These are phyloP conservation scores for Brachionus asplanchnoidis DNA, from an alignment of 1,140 invertebrate genomes.

Conservation along the genomic window DNA sequence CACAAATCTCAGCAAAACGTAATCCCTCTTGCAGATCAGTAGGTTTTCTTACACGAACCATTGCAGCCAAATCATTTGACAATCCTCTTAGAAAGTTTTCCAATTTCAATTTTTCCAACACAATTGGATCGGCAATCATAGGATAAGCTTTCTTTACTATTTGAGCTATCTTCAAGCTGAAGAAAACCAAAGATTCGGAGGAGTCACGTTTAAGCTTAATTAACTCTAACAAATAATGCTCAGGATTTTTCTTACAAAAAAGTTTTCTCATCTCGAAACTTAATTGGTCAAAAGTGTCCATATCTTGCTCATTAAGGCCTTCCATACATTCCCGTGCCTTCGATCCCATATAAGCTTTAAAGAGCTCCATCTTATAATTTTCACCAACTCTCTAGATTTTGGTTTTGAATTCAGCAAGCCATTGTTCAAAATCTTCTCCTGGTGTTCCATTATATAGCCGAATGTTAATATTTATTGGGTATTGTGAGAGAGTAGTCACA, in stretches of 20 bases:
- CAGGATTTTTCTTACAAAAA: not conserved
- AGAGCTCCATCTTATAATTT: not conserved
- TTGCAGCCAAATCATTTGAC: too few species aligned
- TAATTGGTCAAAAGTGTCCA: not conserved
- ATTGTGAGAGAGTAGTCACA: too few species aligned
- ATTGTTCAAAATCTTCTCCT: not conserved
- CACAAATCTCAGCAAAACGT: not conserved
- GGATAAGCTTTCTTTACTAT: constrained; percentile 1
- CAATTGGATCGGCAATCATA: not conserved
- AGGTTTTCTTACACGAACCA: not conserved
- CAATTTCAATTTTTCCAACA: not conserved
- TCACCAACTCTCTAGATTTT: not conserved
- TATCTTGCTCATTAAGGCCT: not conserved
- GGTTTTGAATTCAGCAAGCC: not conserved
- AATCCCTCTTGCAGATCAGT: not conserved
- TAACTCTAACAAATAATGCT: not conserved
- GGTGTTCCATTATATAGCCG: not conserved
- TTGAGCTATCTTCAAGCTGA: not conserved
- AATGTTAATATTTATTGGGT: not conserved
- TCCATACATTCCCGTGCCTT: not conserved
- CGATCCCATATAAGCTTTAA: not conserved
- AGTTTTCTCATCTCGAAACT: not conserved
- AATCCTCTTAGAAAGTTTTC: not conserved
- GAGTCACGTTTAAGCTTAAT: not conserved
- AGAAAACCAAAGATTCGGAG: not conserved